Evolutionary conservation across 2,888 invertebrate genomes (phyloP).

Genomic region (Tetropium fuscum): DNA sequence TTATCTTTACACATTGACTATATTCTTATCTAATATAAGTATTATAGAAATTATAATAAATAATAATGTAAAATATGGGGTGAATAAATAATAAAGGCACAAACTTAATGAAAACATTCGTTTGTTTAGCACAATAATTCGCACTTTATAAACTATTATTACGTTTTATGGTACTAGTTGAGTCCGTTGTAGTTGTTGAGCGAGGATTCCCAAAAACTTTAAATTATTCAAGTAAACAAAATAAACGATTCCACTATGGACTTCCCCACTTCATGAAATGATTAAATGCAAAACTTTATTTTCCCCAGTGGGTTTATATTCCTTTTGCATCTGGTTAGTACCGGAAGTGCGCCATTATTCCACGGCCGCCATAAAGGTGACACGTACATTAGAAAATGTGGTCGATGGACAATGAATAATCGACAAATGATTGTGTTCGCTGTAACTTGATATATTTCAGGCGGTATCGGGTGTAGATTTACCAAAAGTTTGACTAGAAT

Average conservation of each 20-base stretch:
- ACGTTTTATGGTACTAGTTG: background rate
- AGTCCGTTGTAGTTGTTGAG: background rate
- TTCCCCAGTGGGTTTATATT: conserved; percentile 4
- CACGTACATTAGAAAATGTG: conserved; percentile 8
- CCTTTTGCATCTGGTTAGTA: conserved; percentile 14
- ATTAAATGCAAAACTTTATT: conserved; percentile 20
- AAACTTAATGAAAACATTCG: background rate
- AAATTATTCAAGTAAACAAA: background rate
- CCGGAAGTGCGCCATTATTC: conserved; percentile 10
- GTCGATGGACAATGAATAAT: conserved; percentile 11
- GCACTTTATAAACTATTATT: background rate
- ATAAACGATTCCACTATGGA: background rate
- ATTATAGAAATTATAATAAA: too few relatives aligned
- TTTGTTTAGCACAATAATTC: background rate
- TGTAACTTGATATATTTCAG: conserved; percentile 8
- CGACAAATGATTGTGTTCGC: conserved; percentile 2
- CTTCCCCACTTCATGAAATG: conserved; percentile 12
- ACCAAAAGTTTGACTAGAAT: background rate
- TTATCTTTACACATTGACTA: too few relatives aligned
- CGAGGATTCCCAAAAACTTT: conserved; percentile 9
- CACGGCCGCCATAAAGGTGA: conserved; percentile 14
- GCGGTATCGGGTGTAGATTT: conserved; percentile 5
- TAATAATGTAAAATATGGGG: too few relatives aligned
- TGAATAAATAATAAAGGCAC: too few relatives aligned
- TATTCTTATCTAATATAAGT: too few relatives aligned